Evolutionary conservation across 2,888 invertebrate genomes (phyloP).

Genomic region (Thymelicus lineola): DNA sequence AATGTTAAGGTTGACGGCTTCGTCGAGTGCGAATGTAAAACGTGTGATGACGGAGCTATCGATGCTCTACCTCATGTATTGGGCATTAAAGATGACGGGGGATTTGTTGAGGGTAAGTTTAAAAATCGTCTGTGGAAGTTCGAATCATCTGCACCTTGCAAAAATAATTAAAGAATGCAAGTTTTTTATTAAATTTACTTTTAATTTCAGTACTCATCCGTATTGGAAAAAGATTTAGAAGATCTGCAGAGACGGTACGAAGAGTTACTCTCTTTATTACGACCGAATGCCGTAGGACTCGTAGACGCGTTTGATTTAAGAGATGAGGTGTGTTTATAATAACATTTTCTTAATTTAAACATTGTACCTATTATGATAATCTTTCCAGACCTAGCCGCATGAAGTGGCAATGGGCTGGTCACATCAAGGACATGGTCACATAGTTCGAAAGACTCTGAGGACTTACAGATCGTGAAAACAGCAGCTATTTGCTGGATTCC

Average conservation of each 20-base stretch:
- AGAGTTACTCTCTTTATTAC: slow-evolving; percentile 87
- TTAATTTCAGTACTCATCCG: slow-evolving; percentile 86
- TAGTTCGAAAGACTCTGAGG: too few species aligned
- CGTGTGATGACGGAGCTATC: slow-evolving; percentile 88
- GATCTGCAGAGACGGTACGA: slow-evolving; percentile 88
- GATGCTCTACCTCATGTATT: slow-evolving; percentile 90
- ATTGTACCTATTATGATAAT: too few species aligned
- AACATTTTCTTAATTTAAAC: not conserved
- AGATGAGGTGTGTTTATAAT: slow-evolving; percentile 84
- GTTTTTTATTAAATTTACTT: not conserved
- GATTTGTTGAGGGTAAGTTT: slow-evolving; percentile 90
- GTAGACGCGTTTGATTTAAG: slow-evolving; percentile 95
- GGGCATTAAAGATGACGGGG: slow-evolving; percentile 90
- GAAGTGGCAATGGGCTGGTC: too few species aligned
- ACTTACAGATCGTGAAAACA: too few species aligned
- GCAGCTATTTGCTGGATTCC: too few species aligned
- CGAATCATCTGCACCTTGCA: too few species aligned
- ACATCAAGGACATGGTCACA: too few species aligned
- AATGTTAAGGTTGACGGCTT: slow-evolving; percentile 70
- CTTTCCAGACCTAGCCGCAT: too few species aligned
- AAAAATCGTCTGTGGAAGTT: too few species aligned
- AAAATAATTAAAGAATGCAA: too few species aligned
- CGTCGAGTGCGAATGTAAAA: slow-evolving; percentile 85
- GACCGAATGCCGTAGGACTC: slow-evolving; percentile 94
- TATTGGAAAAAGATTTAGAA: slow-evolving; percentile 73